Percentiles rank a stretch among this genome's conserved stretches.
Conservation (phyloP, 1,140 invertebrate species). For the Halesus radiatus region DNA sequence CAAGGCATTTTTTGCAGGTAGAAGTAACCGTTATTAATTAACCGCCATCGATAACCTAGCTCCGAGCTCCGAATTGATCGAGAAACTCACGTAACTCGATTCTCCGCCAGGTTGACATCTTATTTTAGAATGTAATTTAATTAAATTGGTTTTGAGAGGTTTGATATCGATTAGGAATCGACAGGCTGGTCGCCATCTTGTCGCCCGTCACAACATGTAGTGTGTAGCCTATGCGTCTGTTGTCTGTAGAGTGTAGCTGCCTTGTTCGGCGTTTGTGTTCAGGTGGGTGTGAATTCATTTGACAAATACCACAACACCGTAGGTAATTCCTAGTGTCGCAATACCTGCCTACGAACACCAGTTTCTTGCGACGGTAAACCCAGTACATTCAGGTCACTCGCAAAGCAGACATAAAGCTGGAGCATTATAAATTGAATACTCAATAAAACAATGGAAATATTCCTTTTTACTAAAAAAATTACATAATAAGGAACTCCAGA, state of each 20-base stretch:
- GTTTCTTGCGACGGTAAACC: not conserved
- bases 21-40: not conserved
- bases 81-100: not conserved
- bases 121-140: constrained; percentile 18
- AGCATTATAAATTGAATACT: too few species aligned
- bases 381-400: not conserved
- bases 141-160: constrained; percentile 32
- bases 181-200: constrained; percentile 40
- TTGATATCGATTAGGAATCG: constrained; percentile 36
- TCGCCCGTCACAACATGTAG: constrained; percentile 21
- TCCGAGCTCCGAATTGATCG: not conserved
- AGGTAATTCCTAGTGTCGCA: constrained; percentile 37
- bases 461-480: too few species aligned
- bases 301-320: constrained; percentile 34
- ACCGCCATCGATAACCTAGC: not conserved
- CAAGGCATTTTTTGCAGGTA: not conserved
- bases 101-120: constrained; percentile 22
- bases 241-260: not conserved
- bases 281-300: constrained; percentile 45
- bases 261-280: not conserved
- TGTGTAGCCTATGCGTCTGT: too few species aligned
- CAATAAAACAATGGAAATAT: too few species aligned
- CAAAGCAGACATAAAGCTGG: not conserved
- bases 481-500: too few species aligned
- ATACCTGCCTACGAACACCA: constrained; percentile 28